These are phyloP conservation scores for Charina bottae DNA, from an alignment of 2,113 vertebrate species.

Conservation along the genomic window DNA sequence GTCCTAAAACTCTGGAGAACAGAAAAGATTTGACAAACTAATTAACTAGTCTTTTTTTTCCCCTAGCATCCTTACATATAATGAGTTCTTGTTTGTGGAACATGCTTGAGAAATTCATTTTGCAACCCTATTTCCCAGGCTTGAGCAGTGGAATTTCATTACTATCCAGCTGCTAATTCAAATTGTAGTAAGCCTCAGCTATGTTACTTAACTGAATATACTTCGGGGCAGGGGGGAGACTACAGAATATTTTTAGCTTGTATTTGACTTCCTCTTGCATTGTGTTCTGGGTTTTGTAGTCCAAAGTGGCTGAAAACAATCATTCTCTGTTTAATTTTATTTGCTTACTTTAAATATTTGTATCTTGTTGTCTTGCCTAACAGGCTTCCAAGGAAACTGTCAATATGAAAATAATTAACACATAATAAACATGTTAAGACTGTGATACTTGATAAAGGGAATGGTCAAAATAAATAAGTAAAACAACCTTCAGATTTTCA, in stretches of 20 bases:
- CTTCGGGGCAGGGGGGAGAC: not conserved
- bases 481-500: not conserved
- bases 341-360: not conserved
- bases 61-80: not conserved
- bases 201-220: not conserved
- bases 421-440: not conserved
- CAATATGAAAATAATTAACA: not conserved
- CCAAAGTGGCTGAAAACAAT: not conserved
- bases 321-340: not conserved
- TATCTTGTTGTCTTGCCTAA: not conserved
- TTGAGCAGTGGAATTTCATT: not conserved
- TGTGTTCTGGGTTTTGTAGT: not conserved
- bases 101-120: not conserved
- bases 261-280: not conserved
- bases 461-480: not conserved
- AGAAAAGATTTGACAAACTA: not conserved
- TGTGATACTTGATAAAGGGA: not conserved
- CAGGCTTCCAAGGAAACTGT: not conserved
- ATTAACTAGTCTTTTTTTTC: not conserved
- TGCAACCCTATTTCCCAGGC: not conserved
- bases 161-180: not conserved
- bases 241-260: not conserved
- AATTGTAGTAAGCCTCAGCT: not conserved
- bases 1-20: not conserved
- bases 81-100: not conserved